Evolutionary conservation across 2,888 invertebrate genomes (phyloP).

Genomic region (Elgonia sp.): DNA sequence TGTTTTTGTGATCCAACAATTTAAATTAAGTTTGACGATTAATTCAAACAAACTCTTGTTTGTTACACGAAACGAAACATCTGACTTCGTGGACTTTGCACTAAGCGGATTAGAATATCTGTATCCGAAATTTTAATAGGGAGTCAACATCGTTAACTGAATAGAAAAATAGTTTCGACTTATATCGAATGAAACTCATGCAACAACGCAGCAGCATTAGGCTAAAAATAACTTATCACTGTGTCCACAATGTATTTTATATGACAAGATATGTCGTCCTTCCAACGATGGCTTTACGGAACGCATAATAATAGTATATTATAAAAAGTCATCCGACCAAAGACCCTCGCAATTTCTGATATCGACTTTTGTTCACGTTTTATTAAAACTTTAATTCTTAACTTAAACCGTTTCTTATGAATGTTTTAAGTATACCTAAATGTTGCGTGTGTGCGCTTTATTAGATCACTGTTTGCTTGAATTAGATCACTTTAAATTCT

Average conservation of each 20-base stretch:
- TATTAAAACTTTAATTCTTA: too few relatives aligned
- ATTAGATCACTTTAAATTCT: too few relatives aligned
- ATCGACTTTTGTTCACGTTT: too few relatives aligned
- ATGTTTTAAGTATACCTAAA: too few relatives aligned
- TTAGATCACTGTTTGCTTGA: too few relatives aligned
- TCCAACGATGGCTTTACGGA: too few relatives aligned
- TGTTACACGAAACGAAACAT: conserved; percentile 5
- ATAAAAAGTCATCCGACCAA: too few relatives aligned
- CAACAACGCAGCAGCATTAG: background rate
- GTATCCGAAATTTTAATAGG: background rate
- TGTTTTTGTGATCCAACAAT: background rate
- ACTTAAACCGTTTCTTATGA: too few relatives aligned
- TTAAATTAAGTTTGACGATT: conserved; percentile 9
- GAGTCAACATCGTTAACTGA: background rate
- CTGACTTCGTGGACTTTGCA: background rate
- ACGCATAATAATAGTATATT: too few relatives aligned
- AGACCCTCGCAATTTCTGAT: too few relatives aligned
- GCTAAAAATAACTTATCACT: background rate
- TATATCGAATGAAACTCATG: background rate
- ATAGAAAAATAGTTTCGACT: background rate
- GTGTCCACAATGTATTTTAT: background rate
- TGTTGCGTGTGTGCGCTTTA: too few relatives aligned
- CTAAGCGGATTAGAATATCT: conserved; percentile 14
- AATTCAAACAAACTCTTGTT: background rate
- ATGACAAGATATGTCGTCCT: too few relatives aligned